Base-by-base conservation (phyloP, 2,113 vertebrate genomes). In the Chinchilla lanigera region DNA sequence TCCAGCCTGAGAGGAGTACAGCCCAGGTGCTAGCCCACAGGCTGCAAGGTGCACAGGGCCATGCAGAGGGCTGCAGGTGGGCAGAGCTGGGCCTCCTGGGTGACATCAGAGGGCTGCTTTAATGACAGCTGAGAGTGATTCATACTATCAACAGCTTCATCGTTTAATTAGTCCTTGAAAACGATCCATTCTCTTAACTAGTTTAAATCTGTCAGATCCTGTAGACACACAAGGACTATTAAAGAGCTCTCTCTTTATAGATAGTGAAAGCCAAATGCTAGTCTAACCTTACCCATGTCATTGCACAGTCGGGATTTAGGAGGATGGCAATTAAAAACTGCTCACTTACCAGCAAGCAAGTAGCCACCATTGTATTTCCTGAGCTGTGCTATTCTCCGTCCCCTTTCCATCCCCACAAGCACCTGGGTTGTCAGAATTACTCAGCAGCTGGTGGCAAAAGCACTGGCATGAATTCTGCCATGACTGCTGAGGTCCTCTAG, bases 121-220 rank as follows among this genome's bases (percentile, higher is more conserved):
- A 20, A 5, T 28, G 78, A 87, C 30, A 84, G 61, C 86, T 88
- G 82, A 94, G 93, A 81, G 82, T 41, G 69, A 87, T 69, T 88
- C 1, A 1, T 63, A 56, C 58, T 60, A 73, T 89, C 84, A 82
- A 54, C n/a, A 65, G 71, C 52, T 56, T 81, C 77, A 89, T 89
- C 65, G 2, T 92, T 83, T 96, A 88, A 95, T 96, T 90, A 90
- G 96, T 69, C 61, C 92, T 93, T 69, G 95, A 88, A 97, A 90
- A 96, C 63, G 86, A 95, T 82, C 69, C 63, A 63, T 94, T 93
- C 22, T 75, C 77, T 82, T 69, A 93, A 73, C 92, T 96, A 81
- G 54, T 63, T 95, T 97, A 81, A 67, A 93, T 87, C 92, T 90
- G 71, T 67, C 94, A 90, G 35, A 56, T 13, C 35, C 41, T 81